Evolutionary conservation across 2,113 vertebrate genomes (phyloP).

Genomic region (Shinisaurus crocodilurus): DNA sequence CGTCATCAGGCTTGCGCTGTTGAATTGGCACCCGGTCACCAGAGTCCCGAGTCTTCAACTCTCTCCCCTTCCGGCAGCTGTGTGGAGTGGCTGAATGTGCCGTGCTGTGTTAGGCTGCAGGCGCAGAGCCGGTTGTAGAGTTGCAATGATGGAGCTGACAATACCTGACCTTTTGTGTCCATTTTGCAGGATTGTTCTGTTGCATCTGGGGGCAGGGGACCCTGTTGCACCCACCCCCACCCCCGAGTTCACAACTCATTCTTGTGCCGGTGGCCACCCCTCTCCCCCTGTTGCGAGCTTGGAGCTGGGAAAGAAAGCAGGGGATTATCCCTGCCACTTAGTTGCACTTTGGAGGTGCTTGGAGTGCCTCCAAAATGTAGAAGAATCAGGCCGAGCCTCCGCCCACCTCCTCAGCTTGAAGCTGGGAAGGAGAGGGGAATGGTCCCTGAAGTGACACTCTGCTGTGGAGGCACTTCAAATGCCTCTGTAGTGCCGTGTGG

Average conservation of each 20-base stretch:
- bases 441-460: too few relatives aligned
- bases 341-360: too few relatives aligned
- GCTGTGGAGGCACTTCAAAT: background rate
- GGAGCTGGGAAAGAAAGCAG: background rate
- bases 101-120: background rate
- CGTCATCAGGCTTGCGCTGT: background rate
- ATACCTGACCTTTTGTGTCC: too few relatives aligned
- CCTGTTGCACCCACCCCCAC: too few relatives aligned
- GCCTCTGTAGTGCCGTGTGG: background rate
- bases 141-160: background rate
- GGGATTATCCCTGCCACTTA: background rate
- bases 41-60: background rate
- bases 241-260: too few relatives aligned
- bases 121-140: background rate
- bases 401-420: too few relatives aligned
- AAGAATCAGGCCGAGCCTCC: too few relatives aligned
- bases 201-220: too few relatives aligned
- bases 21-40: background rate
- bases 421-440: too few relatives aligned
- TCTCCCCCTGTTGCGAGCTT: background rate
- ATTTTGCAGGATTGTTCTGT: too few relatives aligned
- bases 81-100: background rate
- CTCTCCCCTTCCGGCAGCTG: background rate
- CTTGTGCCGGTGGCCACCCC: background rate
- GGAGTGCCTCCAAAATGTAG: too few relatives aligned